Conservation (phyloP, 2,888 invertebrate genomes). For the Doris montereyensis region DNA sequence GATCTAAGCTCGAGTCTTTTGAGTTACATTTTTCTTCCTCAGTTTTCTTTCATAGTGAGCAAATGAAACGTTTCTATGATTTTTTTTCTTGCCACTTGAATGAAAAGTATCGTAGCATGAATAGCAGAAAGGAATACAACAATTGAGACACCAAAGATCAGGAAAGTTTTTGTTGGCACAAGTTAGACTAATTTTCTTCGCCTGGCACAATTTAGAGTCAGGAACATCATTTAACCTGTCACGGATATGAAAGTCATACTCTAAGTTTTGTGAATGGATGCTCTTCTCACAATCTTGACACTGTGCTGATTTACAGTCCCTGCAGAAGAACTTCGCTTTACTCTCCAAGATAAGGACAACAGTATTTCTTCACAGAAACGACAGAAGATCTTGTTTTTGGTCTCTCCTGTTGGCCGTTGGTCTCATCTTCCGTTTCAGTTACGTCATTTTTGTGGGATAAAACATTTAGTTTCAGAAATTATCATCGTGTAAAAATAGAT, state of each 20-base stretch:
- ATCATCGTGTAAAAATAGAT: too few species aligned
- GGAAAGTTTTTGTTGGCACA: slow-evolving; percentile 70
- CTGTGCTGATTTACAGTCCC: slow-evolving; percentile 70
- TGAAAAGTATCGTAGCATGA: slow-evolving; percentile 68
- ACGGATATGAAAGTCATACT: slow-evolving; percentile 67
- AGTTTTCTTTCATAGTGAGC: slow-evolving; percentile 46
- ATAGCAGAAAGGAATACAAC: slow-evolving; percentile 66
- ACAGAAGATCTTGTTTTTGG: slow-evolving; percentile 63
- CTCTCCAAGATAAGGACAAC: slow-evolving; percentile 60
- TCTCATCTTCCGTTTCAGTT: slow-evolving; percentile 56
- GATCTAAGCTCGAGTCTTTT: slow-evolving; percentile 41
- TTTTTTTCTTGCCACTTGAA: slow-evolving; percentile 38
- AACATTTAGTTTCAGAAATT: too few species aligned
- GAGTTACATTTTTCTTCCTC: slow-evolving; percentile 48
- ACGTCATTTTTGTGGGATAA: too few species aligned
- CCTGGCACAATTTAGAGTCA: slow-evolving; percentile 65
- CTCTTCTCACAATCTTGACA: slow-evolving; percentile 69
- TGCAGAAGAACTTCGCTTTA: slow-evolving; percentile 66
- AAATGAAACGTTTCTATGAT: slow-evolving; percentile 51
- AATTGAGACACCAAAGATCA: slow-evolving; percentile 70
- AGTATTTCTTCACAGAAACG: slow-evolving; percentile 63
- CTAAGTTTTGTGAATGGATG: slow-evolving; percentile 65
- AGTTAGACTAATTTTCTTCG: slow-evolving; percentile 38
- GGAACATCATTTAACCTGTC: slow-evolving; percentile 57
- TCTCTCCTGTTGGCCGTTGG: slow-evolving; percentile 48